Evolutionary conservation across 1,140 invertebrate genomes (phyloP).

Genomic region (Sipha flava): DNA sequence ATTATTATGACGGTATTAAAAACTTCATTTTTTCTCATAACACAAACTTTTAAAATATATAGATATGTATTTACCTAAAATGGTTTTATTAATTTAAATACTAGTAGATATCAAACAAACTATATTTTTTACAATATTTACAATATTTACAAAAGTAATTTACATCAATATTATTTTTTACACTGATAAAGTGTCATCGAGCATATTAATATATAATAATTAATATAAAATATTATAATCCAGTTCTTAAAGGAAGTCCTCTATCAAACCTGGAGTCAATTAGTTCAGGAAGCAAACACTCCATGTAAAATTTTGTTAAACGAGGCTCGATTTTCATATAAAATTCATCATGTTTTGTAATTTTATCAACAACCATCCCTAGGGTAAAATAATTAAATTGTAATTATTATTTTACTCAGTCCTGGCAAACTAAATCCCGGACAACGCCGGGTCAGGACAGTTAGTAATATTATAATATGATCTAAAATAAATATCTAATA

Average conservation of each 20-base stretch:
- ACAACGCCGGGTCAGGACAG: no score
- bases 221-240: neutral
- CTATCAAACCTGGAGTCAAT: neutral
- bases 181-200: no score
- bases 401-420: neutral
- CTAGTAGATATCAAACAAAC: neutral
- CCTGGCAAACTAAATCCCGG: neutral
- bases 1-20: no score
- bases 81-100: no score
- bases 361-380: neutral
- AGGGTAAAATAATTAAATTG: neutral
- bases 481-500: no score
- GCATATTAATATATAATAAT: no score
- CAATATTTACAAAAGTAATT: neutral
- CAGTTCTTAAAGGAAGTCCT: neutral
- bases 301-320: neutral
- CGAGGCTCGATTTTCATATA: neutral
- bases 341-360: neutral
- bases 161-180: no score
- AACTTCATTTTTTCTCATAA: no score
- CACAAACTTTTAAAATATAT: neutral
- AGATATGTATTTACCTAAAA: neutral
- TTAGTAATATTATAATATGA: no score
- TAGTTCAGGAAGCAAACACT: neutral
- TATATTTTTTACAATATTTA: neutral